phyloP scores from a whole-genome alignment of 2,888 invertebrate species.

The Drymonia ruficornis region DNA sequence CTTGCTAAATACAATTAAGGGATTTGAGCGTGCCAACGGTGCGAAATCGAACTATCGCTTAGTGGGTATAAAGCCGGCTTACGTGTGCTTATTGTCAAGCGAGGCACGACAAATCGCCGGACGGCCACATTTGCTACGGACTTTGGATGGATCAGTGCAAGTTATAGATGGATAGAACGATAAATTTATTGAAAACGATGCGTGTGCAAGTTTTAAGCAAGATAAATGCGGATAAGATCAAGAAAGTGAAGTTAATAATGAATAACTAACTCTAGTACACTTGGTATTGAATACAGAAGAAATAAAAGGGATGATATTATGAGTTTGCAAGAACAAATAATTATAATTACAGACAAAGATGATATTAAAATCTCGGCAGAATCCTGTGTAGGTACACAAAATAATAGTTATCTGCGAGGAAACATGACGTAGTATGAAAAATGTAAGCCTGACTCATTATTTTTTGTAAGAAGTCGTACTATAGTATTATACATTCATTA shows the following conservation, averaged over 20 bases:
- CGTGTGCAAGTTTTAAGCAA: too few relatives aligned
- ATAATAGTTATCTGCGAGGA: background rate
- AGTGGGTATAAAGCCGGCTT: conserved; percentile 37
- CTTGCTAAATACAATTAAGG: conserved; percentile 14
- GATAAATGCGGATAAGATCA: too few relatives aligned
- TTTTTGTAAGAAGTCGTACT: conserved; percentile 26
- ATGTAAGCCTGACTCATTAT: conserved; percentile 3
- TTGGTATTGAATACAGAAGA: too few relatives aligned
- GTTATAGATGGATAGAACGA: conserved; percentile 31
- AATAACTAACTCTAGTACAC: too few relatives aligned
- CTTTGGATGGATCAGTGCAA: conserved; percentile 45
- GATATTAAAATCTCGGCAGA: too few relatives aligned
- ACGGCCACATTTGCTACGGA: conserved; percentile 50
- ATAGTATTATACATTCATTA: conserved; percentile 41
- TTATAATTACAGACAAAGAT: background rate
- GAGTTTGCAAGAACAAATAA: too few relatives aligned
- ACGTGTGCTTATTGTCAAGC: conserved; percentile 58
- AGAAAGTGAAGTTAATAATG: too few relatives aligned
- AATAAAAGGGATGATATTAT: too few relatives aligned
- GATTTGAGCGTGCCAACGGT: conserved; percentile 20
- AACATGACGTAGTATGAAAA: background rate
- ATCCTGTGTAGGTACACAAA: background rate
- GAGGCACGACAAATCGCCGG: conserved; percentile 57
- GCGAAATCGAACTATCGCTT: conserved; percentile 36
- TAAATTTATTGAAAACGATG: conserved; percentile 1